phyloP scores from a whole-genome alignment of 2,113 vertebrate genomes.

The Andinoacara biseriatus region DNA sequence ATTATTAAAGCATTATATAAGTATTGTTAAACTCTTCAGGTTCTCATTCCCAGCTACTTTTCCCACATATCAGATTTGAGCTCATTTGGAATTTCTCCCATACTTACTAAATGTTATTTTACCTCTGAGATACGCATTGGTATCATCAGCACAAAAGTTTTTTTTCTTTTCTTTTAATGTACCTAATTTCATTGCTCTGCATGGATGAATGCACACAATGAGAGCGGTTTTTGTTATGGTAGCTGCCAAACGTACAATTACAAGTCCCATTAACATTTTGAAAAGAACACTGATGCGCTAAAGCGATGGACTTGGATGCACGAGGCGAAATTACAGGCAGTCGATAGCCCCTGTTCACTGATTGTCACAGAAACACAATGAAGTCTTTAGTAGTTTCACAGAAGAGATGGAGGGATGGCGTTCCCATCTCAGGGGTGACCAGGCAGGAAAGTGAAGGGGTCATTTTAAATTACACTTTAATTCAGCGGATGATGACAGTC shows the following conservation, averaged over 20 bases:
- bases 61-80: background rate
- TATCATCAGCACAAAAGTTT: constrained; percentile 2
- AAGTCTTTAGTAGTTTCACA: constrained; percentile 33
- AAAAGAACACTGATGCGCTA: constrained; percentile 32
- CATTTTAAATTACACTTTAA: constrained; percentile 56
- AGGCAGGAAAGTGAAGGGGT: constrained; percentile 19
- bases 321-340: constrained; percentile 44
- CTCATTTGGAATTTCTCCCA: constrained; percentile 8
- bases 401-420: constrained; percentile 5
- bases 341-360: constrained; percentile 7
- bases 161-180: constrained; percentile 21
- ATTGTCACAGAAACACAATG: constrained; percentile 54
- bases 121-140: background rate
- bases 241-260: constrained; percentile 65
- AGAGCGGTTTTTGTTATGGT: constrained; percentile 58
- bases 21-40: background rate
- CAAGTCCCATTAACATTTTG: constrained; percentile 56
- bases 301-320: constrained; percentile 40
- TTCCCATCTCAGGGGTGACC: constrained; percentile 31
- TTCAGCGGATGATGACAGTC: constrained; percentile 50
- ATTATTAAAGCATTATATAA: background rate
- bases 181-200: constrained; percentile 50
- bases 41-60: background rate
- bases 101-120: background rate
- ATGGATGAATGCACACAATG: constrained; percentile 44